These are phyloP conservation scores for Lepisosteus osseus DNA, from an alignment of 2,113 vertebrate species.

Conservation along the genomic window DNA sequence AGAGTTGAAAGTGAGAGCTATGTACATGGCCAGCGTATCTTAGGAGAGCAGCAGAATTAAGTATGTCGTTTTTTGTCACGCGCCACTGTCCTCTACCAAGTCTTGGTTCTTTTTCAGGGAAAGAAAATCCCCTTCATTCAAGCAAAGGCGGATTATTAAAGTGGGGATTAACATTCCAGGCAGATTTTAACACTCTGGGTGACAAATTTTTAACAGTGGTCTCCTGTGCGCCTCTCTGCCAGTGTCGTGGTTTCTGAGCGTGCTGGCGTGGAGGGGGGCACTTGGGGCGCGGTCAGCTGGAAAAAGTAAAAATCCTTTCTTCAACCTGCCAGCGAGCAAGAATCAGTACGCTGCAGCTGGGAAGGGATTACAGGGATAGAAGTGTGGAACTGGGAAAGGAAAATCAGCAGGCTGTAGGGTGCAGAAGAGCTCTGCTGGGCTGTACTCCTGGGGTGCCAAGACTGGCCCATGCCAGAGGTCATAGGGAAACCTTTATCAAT, in stretches of 20 bases:
- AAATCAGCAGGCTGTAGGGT: neutral
- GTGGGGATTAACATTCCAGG: conserved; percentile 78
- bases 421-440: too few species aligned
- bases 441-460: too few species aligned
- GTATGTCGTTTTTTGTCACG: too few species aligned
- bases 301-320: conserved; percentile 36
- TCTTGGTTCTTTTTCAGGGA: conserved; percentile 9
- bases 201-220: conserved; percentile 72
- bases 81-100: too few species aligned
- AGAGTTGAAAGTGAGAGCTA: too few species aligned
- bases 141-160: conserved; percentile 56
- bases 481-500: too few species aligned
- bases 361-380: neutral
- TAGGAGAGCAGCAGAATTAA: too few species aligned
- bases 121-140: conserved; percentile 40
- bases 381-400: neutral
- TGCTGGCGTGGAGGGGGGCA: conserved; percentile 41
- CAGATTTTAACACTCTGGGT: conserved; percentile 77
- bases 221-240: conserved; percentile 50
- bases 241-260: conserved; percentile 12
- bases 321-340: neutral
- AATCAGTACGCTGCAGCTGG: neutral
- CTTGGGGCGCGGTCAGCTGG: conserved; percentile 59
- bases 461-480: too few species aligned
- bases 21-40: too few species aligned